Evolutionary conservation across 2,888 invertebrate genomes (phyloP).

Genomic region (Magallana nippona): DNA sequence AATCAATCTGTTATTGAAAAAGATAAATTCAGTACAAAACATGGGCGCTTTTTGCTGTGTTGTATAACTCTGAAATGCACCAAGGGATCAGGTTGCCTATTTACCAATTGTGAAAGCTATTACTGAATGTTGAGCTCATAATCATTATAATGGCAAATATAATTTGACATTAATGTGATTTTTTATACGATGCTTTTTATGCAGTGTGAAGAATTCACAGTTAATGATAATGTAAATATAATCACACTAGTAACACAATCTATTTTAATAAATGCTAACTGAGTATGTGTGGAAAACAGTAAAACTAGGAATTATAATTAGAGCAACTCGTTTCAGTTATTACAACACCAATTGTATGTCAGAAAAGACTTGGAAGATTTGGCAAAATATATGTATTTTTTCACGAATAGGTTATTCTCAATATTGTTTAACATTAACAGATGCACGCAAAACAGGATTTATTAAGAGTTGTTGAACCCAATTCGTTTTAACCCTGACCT

Average conservation of each 20-base stretch:
- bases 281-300: neutral
- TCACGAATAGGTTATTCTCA: no score
- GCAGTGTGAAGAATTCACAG: neutral
- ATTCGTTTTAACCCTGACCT: no score
- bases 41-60: conserved; percentile 15
- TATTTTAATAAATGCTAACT: neutral
- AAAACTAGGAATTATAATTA: no score
- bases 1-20: conserved; percentile 31
- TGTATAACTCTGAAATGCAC: conserved; percentile 7
- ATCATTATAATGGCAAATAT: conserved; percentile 16
- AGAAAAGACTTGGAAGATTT: no score
- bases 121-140: conserved; percentile 24
- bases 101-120: conserved; percentile 14
- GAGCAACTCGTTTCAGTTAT: no score
- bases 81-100: neutral
- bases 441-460: no score
- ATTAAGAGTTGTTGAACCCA: no score
- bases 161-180: conserved; percentile 35
- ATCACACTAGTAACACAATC: conserved; percentile 8
- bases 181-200: neutral
- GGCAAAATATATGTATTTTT: no score
- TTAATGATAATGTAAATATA: conserved; percentile 11
- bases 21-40: neutral
- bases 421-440: no score
- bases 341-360: no score